Base-by-base conservation (phyloP, 2,113 vertebrate genomes). In the Trochalopteron elliotii region DNA sequence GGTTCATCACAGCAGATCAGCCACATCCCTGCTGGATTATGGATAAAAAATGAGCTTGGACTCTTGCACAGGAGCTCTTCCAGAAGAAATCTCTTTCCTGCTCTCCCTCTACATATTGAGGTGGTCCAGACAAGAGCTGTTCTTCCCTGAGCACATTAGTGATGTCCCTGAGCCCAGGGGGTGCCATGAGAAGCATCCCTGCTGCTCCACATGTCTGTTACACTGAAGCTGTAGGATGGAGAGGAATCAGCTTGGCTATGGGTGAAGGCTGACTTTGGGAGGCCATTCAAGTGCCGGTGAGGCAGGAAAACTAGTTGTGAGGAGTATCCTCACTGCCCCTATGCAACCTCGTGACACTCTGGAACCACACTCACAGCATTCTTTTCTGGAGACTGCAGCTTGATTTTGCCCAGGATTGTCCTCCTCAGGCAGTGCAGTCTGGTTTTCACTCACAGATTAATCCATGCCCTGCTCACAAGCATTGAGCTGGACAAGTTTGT, bases 181-280 rank as follows among this genome's bases (percentile, higher is more conserved):
- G 19, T 69, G 64, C 12, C 3, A 2, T 23, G 44, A 65, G 16
- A 55, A 83, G 31, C 50, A 37, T 52, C 44, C 2, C 3, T 7
- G 44, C 30, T 89, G 35, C 16, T 72, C 27, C 65, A 18, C 0
- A 0, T 39, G 40, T 23, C 53, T 35, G 27, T 44, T 25, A 52
- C 18, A 7, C 60, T 3, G 1, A 22, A 14, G 11, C 39, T 83
- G 3, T 65, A 28, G 44, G 8, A 19, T 8, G 39, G 25, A 71
- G 16, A 35, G 10, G 42, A 70, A 31, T 57, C n/a, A 61, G 1
- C 24, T 31, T n/a, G 56, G 42, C 39, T 5, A 0, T 18, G n/a
- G n/a, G 19, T 49, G n/a, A 56, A 16, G 10, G 24, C 13, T 56
- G 74, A 70, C n/a, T 57, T 42, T 56, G 49, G 61, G 63, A 68